Percentiles rank a stretch among this genome's conserved stretches.
These are phyloP conservation scores for Oncorhynchus nerka DNA, from an alignment of 2,113 vertebrate species.

Conservation along the genomic window DNA sequence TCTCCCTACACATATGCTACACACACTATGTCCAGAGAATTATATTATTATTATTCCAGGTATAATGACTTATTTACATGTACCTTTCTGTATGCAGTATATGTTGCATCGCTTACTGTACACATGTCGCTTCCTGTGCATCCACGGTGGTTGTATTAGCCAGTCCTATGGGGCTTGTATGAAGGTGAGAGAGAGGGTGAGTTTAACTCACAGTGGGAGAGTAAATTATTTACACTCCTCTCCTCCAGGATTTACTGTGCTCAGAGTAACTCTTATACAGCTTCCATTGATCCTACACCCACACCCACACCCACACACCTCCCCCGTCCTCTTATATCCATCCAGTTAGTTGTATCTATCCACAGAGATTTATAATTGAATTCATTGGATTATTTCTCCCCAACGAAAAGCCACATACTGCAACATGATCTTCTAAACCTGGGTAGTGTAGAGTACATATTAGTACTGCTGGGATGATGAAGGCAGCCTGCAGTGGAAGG, in stretches of 20 bases:
- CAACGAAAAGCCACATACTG: background rate
- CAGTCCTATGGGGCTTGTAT: background rate
- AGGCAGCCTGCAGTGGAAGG: too few relatives aligned
- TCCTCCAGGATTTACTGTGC: slow-evolving; percentile 4
- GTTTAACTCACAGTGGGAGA: slow-evolving; percentile 29
- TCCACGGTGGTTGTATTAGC: too few relatives aligned
- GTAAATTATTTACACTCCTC: slow-evolving; percentile 58
- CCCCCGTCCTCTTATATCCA: background rate
- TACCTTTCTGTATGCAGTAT: too few relatives aligned
- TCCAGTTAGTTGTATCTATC: background rate
- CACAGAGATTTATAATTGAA: background rate
- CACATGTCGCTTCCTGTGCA: too few relatives aligned
- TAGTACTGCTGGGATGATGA: too few relatives aligned
- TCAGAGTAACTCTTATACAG: slow-evolving; percentile 13
- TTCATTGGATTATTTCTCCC: background rate
- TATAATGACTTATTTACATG: too few relatives aligned
- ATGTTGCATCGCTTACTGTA: too few relatives aligned
- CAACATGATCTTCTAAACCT: too few relatives aligned
- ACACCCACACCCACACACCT: background rate
- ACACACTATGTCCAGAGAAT: too few relatives aligned
- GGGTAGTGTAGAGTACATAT: background rate
- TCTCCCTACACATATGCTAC: too few relatives aligned
- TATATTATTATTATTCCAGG: too few relatives aligned
- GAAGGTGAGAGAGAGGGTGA: slow-evolving; percentile 46
- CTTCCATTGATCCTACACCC: slow-evolving; percentile 13